Evolutionary conservation across 2,113 vertebrate species (phyloP).

Genomic region (Callorhinus ursinus): DNA sequence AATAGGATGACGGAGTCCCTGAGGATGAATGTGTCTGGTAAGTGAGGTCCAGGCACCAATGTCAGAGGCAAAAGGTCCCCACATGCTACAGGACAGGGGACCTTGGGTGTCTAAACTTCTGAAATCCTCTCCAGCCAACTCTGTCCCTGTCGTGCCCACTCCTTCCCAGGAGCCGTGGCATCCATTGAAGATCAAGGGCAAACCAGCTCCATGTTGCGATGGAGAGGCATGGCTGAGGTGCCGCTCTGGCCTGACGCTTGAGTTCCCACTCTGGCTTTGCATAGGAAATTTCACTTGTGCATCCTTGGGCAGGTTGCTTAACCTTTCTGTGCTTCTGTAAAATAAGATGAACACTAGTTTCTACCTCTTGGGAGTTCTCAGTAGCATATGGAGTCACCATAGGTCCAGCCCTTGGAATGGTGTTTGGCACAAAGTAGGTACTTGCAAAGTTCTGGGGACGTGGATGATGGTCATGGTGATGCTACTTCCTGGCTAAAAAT

Average conservation of each 20-base stretch:
- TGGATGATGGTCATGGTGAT: accelerated
- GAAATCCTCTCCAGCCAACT: too few species aligned
- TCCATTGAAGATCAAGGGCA: not conserved
- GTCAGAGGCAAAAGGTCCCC: not conserved
- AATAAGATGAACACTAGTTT: not conserved
- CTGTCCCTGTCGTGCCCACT: accelerated
- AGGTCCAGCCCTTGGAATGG: accelerated
- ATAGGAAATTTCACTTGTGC: not conserved
- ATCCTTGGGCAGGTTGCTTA: not conserved
- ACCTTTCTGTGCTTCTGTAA: not conserved
- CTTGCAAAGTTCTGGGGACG: accelerated
- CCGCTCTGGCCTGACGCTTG: not conserved
- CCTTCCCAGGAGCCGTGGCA: not conserved
- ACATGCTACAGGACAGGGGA: accelerated
- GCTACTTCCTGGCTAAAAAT: not conserved
- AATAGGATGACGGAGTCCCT: too few species aligned
- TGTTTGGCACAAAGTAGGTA: accelerated
- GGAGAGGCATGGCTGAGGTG: accelerated
- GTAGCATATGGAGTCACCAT: accelerated
- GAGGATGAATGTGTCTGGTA: accelerated
- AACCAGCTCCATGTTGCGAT: accelerated
- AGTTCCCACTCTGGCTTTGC: not conserved
- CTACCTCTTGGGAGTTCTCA: not conserved
- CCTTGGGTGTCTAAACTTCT: not conserved
- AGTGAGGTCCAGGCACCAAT: not conserved